Evolutionary conservation across 2,888 invertebrate species (phyloP), one percentile per base, ranked within the genome.

Genomic region (Cataglyphis rosenhaueri): DNA sequence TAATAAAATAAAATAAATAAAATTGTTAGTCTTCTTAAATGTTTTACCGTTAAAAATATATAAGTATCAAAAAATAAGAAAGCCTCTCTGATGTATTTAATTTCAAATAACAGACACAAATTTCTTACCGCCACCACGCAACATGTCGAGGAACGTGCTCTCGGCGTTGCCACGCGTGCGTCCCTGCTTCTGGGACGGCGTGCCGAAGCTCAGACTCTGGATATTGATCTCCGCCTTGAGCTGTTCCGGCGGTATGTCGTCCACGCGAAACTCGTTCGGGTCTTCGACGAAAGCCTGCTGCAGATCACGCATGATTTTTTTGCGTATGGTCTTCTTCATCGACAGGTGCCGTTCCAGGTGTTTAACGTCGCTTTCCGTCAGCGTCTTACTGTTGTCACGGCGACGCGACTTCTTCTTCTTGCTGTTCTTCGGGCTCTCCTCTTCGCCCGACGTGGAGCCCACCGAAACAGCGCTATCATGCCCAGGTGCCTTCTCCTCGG

Each of bases 251-350:
- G 96, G 96, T 92, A 96, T 96, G 92, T 96, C 96, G 91, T 96
- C 96, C 89, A 96, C 96, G 92, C 96, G 96, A 94, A 97, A 96
- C 95, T 96, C 97, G 94, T 96, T 96, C 88, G 97, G 97, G 94
- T 96, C 96, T 92, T 96, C 96, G 90, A 96, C 96, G 94, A 96
- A 96, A 62, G 96, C 96, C 93, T 97, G 97, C 92, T 97, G 96
- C 90, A 97, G 95, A 94, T 97, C 97, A 48, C 97, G 95, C 97
- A 97, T 97, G 93, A 97, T 97, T 95, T 97, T 97, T 95, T 97
- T 97, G 90, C 97, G 95, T 89, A 97, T 97, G 25, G 97, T 97
- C 94, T 97, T 97, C 95, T 98, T 97, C 97, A 97, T 97, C 93
- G 97, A 97, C 91, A 98, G 95, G 94, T 97, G 97, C 90, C 97